A percentile compares a stretch with the other conserved stretches of the same genome.
These are phyloP conservation scores for Adelphocoris suturalis DNA, from an alignment of 2,888 invertebrate species.

Conservation along the genomic window DNA sequence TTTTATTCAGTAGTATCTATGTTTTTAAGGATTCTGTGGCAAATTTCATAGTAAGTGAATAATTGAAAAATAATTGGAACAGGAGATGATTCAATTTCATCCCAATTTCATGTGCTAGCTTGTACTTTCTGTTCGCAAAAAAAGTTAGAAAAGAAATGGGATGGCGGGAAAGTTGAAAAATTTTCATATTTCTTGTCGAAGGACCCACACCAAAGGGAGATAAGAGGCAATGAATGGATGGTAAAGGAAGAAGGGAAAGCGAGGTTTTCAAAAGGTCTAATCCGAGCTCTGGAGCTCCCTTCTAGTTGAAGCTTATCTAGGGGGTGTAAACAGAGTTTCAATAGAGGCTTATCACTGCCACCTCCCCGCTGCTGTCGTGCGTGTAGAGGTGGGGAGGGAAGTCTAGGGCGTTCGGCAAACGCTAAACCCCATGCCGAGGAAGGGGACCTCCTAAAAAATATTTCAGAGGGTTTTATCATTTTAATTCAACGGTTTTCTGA, in stretches of 20 bases:
- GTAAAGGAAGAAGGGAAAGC: slow-evolving; percentile 17
- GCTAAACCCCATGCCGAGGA: slow-evolving; percentile 20
- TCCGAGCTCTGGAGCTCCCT: slow-evolving; percentile 62
- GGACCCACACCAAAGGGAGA: slow-evolving; percentile 40
- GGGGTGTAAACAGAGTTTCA: slow-evolving; percentile 70
- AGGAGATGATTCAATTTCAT: no score
- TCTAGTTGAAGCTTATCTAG: slow-evolving; percentile 61
- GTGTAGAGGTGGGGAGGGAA: background rate
- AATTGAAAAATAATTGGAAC: no score
- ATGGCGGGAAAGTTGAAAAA: slow-evolving; percentile 36
- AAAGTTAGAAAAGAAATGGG: slow-evolving; percentile 4
- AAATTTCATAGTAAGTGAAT: no score
- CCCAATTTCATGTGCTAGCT: no score
- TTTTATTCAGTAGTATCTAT: no score
- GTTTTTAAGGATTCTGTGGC: no score
- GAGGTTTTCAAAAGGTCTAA: slow-evolving; percentile 65
- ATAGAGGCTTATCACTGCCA: slow-evolving; percentile 67
- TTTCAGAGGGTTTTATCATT: slow-evolving; percentile 66
- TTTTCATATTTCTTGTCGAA: slow-evolving; percentile 59
- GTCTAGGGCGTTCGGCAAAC: slow-evolving; percentile 29
- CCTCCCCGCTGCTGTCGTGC: background rate
- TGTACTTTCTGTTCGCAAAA: no score
- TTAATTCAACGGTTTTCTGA: slow-evolving; percentile 66
- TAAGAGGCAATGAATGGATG: slow-evolving; percentile 55
- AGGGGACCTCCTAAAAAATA: slow-evolving; percentile 44